A percentile compares a stretch with the other conserved stretches of the same genome.
Evolutionary conservation across 30 jellyfish, hydroid and myxozoan genomes (phyloP).

Genomic region (Aurelia sp.): DNA sequence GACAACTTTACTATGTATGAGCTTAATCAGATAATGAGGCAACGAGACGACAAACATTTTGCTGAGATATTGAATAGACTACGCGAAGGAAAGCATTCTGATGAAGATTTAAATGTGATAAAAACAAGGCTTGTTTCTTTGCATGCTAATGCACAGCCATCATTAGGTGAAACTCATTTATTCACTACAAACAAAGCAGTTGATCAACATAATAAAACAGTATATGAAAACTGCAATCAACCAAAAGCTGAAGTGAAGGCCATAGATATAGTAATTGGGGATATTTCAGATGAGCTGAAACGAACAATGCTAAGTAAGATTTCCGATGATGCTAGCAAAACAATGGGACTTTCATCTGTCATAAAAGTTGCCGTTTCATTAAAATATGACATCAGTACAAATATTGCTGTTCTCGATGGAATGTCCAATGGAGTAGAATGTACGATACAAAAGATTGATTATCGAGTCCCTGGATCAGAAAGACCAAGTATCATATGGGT

Average conservation of each 20-base stretch:
- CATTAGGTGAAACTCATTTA: not conserved
- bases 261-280: slow-evolving; percentile 1
- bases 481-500: slow-evolving; percentile 57
- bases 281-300: not conserved
- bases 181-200: slow-evolving; percentile 27
- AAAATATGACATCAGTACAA: slow-evolving; percentile 7
- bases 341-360: not conserved
- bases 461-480: not conserved
- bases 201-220: not conserved
- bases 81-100: slow-evolving; percentile 14
- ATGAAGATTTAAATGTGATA: not conserved
- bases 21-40: too few species aligned
- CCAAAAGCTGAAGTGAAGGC: slow-evolving; percentile 4
- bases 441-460: slow-evolving; percentile 12
- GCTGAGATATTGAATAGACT: slow-evolving; percentile 7
- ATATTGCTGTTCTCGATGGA: slow-evolving; percentile 21
- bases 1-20: not conserved
- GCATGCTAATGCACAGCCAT: not conserved
- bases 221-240: not conserved
- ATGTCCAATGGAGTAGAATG: slow-evolving; percentile 51
- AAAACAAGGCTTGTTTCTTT: not conserved
- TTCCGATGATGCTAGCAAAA: slow-evolving; percentile 8
- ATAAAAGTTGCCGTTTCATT: not conserved
- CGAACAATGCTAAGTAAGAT: not conserved
- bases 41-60: not conserved